Evolutionary conservation across 1,140 invertebrate genomes (phyloP), one percentile per base, ranked within the genome.

Genomic region (Drosophila sproati): DNA sequence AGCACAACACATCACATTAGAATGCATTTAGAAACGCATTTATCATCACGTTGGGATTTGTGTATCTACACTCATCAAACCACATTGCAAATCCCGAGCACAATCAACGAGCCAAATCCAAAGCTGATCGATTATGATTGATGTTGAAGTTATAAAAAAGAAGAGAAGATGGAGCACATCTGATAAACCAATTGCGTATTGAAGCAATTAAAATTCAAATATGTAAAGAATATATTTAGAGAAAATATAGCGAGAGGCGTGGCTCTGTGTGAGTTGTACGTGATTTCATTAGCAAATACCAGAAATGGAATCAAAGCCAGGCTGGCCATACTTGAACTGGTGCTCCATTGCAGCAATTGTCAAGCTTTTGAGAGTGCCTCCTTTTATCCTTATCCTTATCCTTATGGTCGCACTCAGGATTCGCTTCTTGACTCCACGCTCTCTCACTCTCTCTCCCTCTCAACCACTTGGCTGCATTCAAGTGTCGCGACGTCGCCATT

Each of bases 21-120:
- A 89, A 90, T 89, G 85, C 85, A 90, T 89, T 89, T 85, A 83
- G 79, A 89, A 89, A 79, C 81, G 86, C 86, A 89, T 89, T 89
- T 85, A 79, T 81, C 75, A 70, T 78, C 48, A 50, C 5, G 31
- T 20, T 55, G 68, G 80, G 80, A 89, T 83, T 85, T 82, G 59
- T 73, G 52, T 59, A n/a, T 41, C 8, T 32, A 31, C 59, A 56
- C 57, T 55, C 29, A 64, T 28, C 34, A 12, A 37, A 31, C 8
- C 51, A 43, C 59, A 59, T 62, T 43, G 48, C 60, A 59, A 66
- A 66, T 55, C 48, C 64, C 52, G 37, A 12, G 41, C 57, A 68
- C 71, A 77, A 77, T 70, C 70, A 73, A 61, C 64, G 60, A 50
- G 54, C 45, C 64, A 80, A 89, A 80, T 80, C 80, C 79, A 48